These are phyloP conservation scores for Dysmachus trigonus DNA, from an alignment of 2,888 invertebrate genomes.

Conservation along the genomic window DNA sequence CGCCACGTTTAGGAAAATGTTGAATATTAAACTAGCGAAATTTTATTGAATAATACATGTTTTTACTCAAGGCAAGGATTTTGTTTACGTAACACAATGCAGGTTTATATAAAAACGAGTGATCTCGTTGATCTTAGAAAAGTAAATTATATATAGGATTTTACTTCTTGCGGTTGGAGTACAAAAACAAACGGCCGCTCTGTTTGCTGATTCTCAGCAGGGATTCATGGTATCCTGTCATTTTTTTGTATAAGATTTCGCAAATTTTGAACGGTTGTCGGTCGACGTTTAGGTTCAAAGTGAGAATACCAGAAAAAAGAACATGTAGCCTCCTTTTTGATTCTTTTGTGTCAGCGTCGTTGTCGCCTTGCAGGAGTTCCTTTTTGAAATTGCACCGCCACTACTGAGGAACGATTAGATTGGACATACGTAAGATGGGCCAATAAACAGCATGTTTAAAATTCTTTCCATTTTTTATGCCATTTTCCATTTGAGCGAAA, in stretches of 20 bases:
- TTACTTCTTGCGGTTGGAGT: background rate
- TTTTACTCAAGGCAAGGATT: background rate
- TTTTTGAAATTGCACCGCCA: background rate
- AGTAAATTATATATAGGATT: background rate
- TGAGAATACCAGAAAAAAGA: background rate
- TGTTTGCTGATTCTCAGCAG: background rate
- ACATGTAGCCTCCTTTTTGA: background rate
- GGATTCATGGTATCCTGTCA: background rate
- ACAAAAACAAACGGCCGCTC: background rate
- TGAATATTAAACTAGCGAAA: no score
- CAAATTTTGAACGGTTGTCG: background rate
- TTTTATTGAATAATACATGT: background rate
- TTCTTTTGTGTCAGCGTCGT: background rate
- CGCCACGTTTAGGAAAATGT: no score
- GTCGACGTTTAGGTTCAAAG: background rate
- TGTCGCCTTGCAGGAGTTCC: background rate
- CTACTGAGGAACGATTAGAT: background rate
- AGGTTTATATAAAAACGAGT: background rate
- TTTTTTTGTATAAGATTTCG: background rate
- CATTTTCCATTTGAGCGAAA: background rate
- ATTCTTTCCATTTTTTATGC: background rate
- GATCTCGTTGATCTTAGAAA: background rate
- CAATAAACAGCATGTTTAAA: background rate
- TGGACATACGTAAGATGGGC: background rate
- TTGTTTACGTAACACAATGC: background rate